Base-by-base conservation (phyloP, 2,113 vertebrate species). In the Candoia aspera region DNA sequence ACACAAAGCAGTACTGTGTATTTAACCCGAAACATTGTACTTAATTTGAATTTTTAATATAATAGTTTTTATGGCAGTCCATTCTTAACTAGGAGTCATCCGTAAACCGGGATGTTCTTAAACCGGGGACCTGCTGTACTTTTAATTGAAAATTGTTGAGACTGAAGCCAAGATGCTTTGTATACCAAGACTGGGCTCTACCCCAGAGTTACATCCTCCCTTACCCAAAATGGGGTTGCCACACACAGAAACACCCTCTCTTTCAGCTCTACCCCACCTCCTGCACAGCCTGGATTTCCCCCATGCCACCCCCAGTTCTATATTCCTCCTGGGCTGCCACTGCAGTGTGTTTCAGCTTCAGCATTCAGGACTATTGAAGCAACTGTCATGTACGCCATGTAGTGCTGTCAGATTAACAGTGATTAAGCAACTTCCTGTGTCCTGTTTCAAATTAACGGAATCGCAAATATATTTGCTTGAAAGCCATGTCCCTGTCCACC, bases 381-480 rank as follows among this genome's bases (percentile, higher is more conserved):
- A 64, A 68, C 79, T 53, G 58, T 23, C 84, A 86, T 49, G 84
- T 13, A 86, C 17, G 6, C 19, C 49, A 3, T 86, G n/a, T 68
- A 91, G 24, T 19, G 84, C 90, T 86, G 58, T 86, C 84, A 54
- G 90, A 64, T 91, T 64, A 53, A 33, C 58, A 26, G 58, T 33
- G 46, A 54, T 86, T 64, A 91, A 86, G 55, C 60, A 87, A 73
- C 54, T 68, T 57, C 60, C 59, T 53, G 12, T 57, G 53, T 15
- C 42, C 84, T 87, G 60, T 55, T 91, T 57, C 49, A 87, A 91
- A 91, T 91, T 68, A 87, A 73, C 23, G 54, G 84, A 68, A 91
- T 54, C 8, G 33, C 84, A 87, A 87, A 55, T n/a, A 86, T 85
- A 60, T 86, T 55, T 64, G 17, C 79, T 60, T 6, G 3, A 85